Conservation (phyloP, 2,888 invertebrate species). For the Polietes domitor region DNA sequence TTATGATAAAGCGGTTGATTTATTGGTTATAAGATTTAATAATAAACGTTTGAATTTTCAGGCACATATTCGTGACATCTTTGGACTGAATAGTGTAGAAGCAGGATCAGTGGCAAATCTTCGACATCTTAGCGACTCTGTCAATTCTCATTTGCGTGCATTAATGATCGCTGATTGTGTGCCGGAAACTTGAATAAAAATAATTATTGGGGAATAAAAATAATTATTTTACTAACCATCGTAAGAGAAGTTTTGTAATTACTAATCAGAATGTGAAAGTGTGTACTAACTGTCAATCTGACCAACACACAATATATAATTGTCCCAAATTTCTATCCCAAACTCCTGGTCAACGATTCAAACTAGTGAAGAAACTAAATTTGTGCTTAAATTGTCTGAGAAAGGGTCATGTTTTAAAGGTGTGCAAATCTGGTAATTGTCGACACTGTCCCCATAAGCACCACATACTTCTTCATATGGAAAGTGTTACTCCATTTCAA, state of each 20-base stretch:
- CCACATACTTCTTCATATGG: conserved; percentile 16
- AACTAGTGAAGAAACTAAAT: conserved; percentile 45
- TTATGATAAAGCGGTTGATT: conserved; percentile 63
- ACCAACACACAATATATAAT: background rate
- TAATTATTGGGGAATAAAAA: no score
- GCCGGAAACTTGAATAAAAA: no score
- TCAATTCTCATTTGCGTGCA: conserved; percentile 56
- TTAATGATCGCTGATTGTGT: conserved; percentile 58
- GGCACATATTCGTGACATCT: no score
- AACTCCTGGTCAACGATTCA: conserved; percentile 24
- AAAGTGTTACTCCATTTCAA: no score
- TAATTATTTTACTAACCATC: no score
- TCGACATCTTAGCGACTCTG: conserved; percentile 58
- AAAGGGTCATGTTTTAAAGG: conserved; percentile 26
- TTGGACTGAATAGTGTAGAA: conserved; percentile 54
- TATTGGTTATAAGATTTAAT: conserved; percentile 66
- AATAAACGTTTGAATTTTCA: conserved; percentile 67
- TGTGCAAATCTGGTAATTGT: conserved; percentile 22
- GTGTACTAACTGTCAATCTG: conserved; percentile 36
- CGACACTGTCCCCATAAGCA: conserved; percentile 22
- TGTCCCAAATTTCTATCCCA: conserved; percentile 41
- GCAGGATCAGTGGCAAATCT: conserved; percentile 57
- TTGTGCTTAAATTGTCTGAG: conserved; percentile 35
- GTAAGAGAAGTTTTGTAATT: no score
- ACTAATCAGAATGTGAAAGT: conserved; percentile 55